Evolutionary conservation across 1,140 invertebrate species (phyloP), one percentile per base, ranked within the genome.

Genomic region (Gonatopus flavifemur): DNA sequence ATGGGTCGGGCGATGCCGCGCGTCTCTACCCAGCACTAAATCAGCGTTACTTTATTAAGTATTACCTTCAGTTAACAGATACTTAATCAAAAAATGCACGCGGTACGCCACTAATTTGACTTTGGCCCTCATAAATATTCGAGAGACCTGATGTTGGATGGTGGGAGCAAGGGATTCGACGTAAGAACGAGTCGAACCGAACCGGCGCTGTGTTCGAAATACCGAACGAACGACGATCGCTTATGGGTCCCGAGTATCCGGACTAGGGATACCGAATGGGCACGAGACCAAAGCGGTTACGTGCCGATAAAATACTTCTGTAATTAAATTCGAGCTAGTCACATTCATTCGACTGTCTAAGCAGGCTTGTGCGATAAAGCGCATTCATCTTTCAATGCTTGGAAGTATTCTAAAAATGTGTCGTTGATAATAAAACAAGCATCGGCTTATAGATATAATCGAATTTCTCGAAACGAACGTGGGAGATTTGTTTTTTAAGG

Each of bases 31-130:
- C 58, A 61, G 54, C 66, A 73, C 72, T 78, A 77, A 78, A 77
- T 78, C 76, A 78, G 70, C 69, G 74, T 78, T 78, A 77, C 74
- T 77, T 78, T 78, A 78, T 78, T 78, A 78, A 77, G 76, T 78
- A 77, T 78, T 78, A 78, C 73, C 72, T 76, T 77, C 74, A 74
- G 74, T 78, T 78, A 77, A 78, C 76, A 78, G 76, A 77, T 78
- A 78, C 76, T 78, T 78, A 76, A 78, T 78, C 74, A 77, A 78
- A 77, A 77, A 74, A 72, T 76, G 69, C 70, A 74, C 74, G 70
- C 76, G 72, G 72, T 76, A 72, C 72, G 74, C 76, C 74, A 78
- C 76, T 77, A 78, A 78, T 78, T 77, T 76, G 74, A 78, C 76
- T 78, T 78, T 76, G 74, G 74, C 69, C 69, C 70, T 70, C 70